These are phyloP conservation scores for Ridgeia piscesae DNA, from an alignment of 1,140 invertebrate genomes.

Conservation along the genomic window DNA sequence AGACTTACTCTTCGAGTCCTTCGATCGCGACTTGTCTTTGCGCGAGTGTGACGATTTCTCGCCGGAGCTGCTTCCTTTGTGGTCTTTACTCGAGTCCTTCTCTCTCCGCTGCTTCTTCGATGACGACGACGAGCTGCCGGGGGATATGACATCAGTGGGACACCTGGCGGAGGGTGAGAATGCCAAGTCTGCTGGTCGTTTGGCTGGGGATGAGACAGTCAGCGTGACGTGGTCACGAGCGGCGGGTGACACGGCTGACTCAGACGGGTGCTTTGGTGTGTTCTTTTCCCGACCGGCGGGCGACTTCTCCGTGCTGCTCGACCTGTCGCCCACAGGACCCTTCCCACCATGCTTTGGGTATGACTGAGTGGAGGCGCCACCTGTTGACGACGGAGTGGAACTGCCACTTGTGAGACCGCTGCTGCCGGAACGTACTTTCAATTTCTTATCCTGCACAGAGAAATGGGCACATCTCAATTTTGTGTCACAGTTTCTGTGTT, in stretches of 20 bases:
- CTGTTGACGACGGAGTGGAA: background rate
- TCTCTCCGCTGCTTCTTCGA: constrained; percentile 6
- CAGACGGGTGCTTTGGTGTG: background rate
- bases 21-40: background rate
- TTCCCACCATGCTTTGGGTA: background rate
- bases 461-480: background rate
- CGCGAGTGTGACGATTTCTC: background rate
- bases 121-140: constrained; percentile 11
- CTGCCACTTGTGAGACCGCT: background rate
- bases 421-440: background rate
- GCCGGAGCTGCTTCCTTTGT: background rate
- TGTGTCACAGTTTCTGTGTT: too few relatives aligned
- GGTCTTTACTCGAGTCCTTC: background rate
- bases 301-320: background rate
- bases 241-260: background rate
- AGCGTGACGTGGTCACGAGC: background rate
- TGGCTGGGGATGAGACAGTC: background rate
- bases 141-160: background rate
- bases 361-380: background rate
- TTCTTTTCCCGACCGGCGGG: background rate
- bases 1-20: background rate
- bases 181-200: background rate
- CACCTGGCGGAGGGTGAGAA: background rate
- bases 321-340: background rate
- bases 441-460: background rate